phyloP scores from a whole-genome alignment of 1,140 invertebrate species.

The Metopolophium dirhodum region DNA sequence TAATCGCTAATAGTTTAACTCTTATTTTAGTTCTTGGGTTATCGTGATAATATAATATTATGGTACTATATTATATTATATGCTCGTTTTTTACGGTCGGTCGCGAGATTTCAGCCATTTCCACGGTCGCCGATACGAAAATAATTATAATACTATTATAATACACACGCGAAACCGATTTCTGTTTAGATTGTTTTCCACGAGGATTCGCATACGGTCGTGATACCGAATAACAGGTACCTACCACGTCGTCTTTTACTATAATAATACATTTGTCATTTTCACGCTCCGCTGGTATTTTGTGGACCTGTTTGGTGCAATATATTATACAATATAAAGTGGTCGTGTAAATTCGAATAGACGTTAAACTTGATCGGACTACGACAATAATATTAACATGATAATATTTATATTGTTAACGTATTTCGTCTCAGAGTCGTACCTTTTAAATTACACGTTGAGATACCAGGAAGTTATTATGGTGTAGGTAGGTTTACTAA shows the following conservation, averaged over 20 bases:
- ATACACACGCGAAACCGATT: background rate
- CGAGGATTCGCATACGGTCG: too few species aligned
- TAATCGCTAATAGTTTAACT: background rate
- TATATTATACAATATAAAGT: background rate
- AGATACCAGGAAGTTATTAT: background rate
- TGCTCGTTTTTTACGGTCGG: background rate
- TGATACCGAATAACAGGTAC: background rate
- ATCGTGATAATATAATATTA: background rate
- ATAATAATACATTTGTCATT: background rate
- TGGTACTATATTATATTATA: background rate
- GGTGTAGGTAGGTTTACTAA: background rate
- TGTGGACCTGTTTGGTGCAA: background rate
- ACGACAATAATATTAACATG: background rate
- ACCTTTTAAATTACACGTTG: background rate
- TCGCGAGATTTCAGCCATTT: background rate
- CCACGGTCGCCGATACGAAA: background rate
- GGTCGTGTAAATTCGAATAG: background rate
- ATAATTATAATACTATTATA: background rate
- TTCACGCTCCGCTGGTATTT: background rate
- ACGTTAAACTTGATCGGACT: background rate
- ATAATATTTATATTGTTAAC: slow-evolving; percentile 1
- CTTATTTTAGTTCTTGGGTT: background rate
- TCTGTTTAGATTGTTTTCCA: background rate
- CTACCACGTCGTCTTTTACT: too few species aligned
- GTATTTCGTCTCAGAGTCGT: background rate